phyloP scores from a whole-genome alignment of 2,113 vertebrate genomes.

The Sander vitreus region DNA sequence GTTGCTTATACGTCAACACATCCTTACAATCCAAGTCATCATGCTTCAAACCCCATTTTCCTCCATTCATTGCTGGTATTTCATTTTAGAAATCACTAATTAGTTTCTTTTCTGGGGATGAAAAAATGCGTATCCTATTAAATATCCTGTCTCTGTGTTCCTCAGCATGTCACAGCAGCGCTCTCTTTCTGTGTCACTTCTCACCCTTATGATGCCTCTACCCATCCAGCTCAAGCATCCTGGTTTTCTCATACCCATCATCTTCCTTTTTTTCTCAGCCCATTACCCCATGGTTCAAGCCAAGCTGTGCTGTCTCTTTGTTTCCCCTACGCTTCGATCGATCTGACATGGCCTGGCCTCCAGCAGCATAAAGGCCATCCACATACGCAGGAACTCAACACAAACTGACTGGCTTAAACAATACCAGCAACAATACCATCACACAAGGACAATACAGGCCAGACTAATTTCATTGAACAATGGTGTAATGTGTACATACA shows the following conservation, averaged over 20 bases:
- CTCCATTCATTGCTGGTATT: background rate
- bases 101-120: background rate
- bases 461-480: slow-evolving; percentile 63
- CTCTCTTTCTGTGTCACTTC: slow-evolving; percentile 29
- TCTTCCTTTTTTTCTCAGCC: slow-evolving; percentile 47
- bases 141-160: slow-evolving; percentile 15
- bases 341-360: slow-evolving; percentile 59
- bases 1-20: background rate
- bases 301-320: slow-evolving; percentile 66
- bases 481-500: slow-evolving; percentile 2
- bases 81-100: background rate
- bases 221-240: slow-evolving; percentile 18
- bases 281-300: slow-evolving; percentile 52
- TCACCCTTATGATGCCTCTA: slow-evolving; percentile 27
- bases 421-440: slow-evolving; percentile 67
- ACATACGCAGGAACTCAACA: slow-evolving; percentile 55
- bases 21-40: background rate
- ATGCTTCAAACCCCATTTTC: background rate
- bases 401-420: slow-evolving; percentile 60
- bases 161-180: slow-evolving; percentile 11
- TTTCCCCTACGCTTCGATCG: slow-evolving; percentile 59
- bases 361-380: slow-evolving; percentile 56
- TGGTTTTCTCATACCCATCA: slow-evolving; percentile 45
- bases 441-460: slow-evolving; percentile 65
- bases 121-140: background rate